Evolutionary conservation across 2,797 vertebrate genomes (phyloP).

Genomic region (Eulemur mongoz): DNA sequence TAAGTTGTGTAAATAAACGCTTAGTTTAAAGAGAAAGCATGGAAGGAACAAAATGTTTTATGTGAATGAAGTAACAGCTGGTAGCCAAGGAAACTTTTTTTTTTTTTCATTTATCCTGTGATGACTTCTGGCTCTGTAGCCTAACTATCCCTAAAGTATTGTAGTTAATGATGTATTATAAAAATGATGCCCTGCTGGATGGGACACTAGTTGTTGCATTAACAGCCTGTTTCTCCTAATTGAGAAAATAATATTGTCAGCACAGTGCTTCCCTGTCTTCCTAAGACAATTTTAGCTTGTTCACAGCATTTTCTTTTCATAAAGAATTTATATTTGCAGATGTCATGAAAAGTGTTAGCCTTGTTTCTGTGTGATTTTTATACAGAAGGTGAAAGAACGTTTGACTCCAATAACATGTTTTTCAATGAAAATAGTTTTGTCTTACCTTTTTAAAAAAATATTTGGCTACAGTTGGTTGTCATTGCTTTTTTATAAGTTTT

Average conservation of each 20-base stretch:
- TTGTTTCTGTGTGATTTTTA: background rate
- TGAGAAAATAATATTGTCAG: constrained; percentile 5
- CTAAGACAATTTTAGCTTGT: background rate
- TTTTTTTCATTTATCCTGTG: background rate
- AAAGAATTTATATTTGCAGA: constrained; percentile 35
- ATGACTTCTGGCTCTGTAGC: background rate
- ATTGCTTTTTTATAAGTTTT: background rate
- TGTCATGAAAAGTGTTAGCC: background rate
- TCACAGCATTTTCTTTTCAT: constrained; percentile 27
- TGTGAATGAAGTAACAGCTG: background rate
- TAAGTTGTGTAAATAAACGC: background rate
- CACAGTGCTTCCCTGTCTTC: background rate
- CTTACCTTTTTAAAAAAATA: background rate
- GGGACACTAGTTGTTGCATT: background rate
- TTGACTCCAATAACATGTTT: constrained; percentile 2
- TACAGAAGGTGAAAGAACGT: constrained; percentile 27
- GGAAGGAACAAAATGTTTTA: background rate
- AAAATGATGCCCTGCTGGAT: background rate
- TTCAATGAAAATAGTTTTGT: constrained; percentile 6
- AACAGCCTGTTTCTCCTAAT: constrained; percentile 18
- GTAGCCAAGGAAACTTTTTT: background rate
- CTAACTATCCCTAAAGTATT: background rate
- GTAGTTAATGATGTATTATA: background rate
- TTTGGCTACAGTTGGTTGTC: background rate
- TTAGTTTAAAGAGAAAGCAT: background rate